A percentile compares a stretch with the other conserved stretches of the same genome.
Conservation (phyloP, 2,888 invertebrate species). For the Diaphora mendica region DNA sequence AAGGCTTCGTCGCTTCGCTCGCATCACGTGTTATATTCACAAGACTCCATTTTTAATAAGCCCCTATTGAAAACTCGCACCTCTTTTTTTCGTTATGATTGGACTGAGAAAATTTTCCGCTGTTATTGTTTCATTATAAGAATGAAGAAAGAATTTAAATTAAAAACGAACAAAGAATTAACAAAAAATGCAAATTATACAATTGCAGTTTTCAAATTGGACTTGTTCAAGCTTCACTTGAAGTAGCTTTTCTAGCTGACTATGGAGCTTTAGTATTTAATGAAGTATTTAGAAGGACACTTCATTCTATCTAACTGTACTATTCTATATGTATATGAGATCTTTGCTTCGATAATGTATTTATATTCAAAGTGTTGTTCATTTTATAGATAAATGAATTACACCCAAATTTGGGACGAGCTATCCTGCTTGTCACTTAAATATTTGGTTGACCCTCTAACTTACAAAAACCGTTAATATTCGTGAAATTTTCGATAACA, state of each 20-base stretch:
- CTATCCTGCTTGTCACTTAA: neutral
- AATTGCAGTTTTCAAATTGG: conserved; percentile 29
- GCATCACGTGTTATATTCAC: conserved; percentile 40
- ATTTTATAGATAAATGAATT: neutral
- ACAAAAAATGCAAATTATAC: conserved; percentile 24
- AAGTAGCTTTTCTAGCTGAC: conserved; percentile 21
- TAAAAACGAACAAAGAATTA: conserved; percentile 33
- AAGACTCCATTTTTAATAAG: conserved; percentile 45
- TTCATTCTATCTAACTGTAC: neutral
- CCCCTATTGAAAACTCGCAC: conserved; percentile 33
- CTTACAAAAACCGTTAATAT: neutral
- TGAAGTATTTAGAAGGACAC: conserved; percentile 18
- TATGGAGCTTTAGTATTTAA: conserved; percentile 20
- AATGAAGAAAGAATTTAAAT: conserved; percentile 29
- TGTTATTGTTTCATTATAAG: conserved; percentile 37
- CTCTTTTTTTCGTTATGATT: conserved; percentile 31
- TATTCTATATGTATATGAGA: neutral
- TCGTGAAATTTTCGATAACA: neutral
- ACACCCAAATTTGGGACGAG: neutral
- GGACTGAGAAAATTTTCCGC: conserved; percentile 23
- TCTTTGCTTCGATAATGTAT: neutral
- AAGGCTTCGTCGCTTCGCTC: conserved; percentile 38
- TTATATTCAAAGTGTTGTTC: neutral
- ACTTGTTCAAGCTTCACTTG: conserved; percentile 26
- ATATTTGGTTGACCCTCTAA: neutral